Base-by-base conservation (phyloP, 2,888 invertebrate species). In the Octodonta nipae region DNA sequence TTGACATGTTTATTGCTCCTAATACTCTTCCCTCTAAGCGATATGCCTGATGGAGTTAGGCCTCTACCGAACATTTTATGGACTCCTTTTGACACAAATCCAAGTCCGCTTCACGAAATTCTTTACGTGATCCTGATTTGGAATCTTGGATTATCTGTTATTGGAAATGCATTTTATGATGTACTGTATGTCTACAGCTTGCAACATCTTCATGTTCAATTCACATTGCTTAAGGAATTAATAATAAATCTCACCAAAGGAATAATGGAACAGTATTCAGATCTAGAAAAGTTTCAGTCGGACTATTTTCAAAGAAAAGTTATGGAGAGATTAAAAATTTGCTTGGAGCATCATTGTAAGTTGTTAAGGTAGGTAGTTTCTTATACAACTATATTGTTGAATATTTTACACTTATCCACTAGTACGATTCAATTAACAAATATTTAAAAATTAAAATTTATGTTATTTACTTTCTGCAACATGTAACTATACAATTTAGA, bases 51-150 rank as follows among this genome's bases (percentile, higher is more conserved):
- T 28, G 42, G 43, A 5, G 25, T 37, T 15, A 33, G 41, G 22
- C 34, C 36, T 10, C 22, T 46, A 15, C 46, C 46, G 7, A 40
- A 37, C 16, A 33, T 43, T 1, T 40, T 43, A 7, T 38, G 36
- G 37, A 36, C 42, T 5, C 46, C 46, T 1, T 39, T 44, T 10
- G 40, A 46, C 24, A 37, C 37, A 2, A 35, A 46, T 30, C 33
- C 35, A 3, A 43, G 43, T 33, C 46, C 46, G 2, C n/a, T 42
- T 5, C 32, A 44, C 25, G 46, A 46, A 27, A 35, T 44, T 8
- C 4, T 42, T 3, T 41, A 35, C 12, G 32, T 35, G 2, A 5
- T 44, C 15, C 16, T 46, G 32, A 13, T 32, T 5, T 44, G 38
- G 35, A 42, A 42, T 28, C 13, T 42, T n/a, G 15, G 33, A 8